A percentile compares a stretch with the other conserved stretches of the same genome.
Evolutionary conservation across 2,888 invertebrate species (phyloP).

Genomic region (Tachina fera): DNA sequence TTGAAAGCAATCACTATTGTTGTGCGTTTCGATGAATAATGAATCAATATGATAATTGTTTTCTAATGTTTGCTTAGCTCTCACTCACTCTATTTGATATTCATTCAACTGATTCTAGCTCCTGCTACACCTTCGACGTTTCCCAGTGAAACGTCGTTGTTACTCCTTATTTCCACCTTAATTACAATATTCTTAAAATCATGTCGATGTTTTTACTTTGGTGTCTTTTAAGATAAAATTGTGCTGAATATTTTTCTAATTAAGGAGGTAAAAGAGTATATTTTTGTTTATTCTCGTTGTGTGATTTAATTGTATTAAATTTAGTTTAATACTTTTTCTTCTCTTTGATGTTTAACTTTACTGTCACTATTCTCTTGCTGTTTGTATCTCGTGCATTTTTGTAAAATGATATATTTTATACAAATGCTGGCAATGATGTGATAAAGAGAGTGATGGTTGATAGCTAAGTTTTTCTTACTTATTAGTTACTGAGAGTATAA

Average conservation of each 20-base stretch:
- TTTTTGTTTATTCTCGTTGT: slow-evolving; percentile 36
- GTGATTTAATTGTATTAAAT: slow-evolving; percentile 45
- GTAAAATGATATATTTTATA: slow-evolving; percentile 61
- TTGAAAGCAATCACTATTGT: slow-evolving; percentile 66
- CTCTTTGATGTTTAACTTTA: slow-evolving; percentile 5
- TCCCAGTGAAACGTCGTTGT: slow-evolving; percentile 15
- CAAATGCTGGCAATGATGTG: slow-evolving; percentile 55
- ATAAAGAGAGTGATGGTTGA: slow-evolving; percentile 42
- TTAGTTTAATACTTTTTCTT: slow-evolving; percentile 25
- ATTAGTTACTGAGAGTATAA: slow-evolving; percentile 69
- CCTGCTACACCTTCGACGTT: slow-evolving; percentile 15
- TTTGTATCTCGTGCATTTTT: slow-evolving; percentile 60
- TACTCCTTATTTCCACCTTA: slow-evolving; percentile 32
- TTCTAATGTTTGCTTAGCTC: slow-evolving; percentile 21
- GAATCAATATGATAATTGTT: slow-evolving; percentile 57
- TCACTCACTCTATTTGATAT: slow-evolving; percentile 14
- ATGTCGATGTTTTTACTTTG: slow-evolving; percentile 66
- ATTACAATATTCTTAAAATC: slow-evolving; percentile 74
- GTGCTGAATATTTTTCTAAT: slow-evolving; percentile 52
- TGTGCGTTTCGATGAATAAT: slow-evolving; percentile 71
- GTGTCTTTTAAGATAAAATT: slow-evolving; percentile 34
- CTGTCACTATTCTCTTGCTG: slow-evolving; percentile 15
- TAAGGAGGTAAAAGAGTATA: slow-evolving; percentile 24
- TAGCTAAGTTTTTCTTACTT: slow-evolving; percentile 34
- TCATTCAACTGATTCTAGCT: slow-evolving; percentile 25